phyloP scores from a whole-genome alignment of 2,113 vertebrate species.

The Australoheros scitulus region DNA sequence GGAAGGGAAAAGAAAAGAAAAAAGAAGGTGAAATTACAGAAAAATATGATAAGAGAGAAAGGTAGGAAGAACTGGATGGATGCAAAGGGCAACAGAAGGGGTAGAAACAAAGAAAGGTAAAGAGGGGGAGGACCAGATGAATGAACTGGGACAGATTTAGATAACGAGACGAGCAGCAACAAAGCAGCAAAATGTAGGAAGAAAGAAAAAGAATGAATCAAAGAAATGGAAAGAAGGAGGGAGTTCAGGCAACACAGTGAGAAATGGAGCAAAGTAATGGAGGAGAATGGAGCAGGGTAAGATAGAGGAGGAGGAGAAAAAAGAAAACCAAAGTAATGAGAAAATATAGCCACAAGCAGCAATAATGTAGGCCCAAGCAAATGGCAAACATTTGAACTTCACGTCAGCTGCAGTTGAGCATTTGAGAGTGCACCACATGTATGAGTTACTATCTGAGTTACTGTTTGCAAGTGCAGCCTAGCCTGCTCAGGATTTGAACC shows the following conservation, averaged over 20 bases:
- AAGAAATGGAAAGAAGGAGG: background rate
- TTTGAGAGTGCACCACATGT: background rate
- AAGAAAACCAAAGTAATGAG: background rate
- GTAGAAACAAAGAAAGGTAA: background rate
- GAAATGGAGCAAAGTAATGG: too few species aligned
- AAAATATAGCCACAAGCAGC: background rate
- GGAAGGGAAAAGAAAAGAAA: fast-evolving
- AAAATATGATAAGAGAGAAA: background rate
- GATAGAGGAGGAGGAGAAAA: background rate
- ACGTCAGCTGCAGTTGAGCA: background rate
- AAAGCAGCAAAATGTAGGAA: background rate
- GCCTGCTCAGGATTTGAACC: background rate
- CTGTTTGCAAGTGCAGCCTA: background rate
- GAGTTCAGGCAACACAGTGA: background rate
- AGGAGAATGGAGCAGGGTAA: too few species aligned
- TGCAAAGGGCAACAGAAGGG: background rate
- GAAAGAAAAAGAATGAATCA: background rate
- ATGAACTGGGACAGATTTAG: background rate
- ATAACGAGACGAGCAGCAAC: background rate
- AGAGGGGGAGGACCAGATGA: background rate
- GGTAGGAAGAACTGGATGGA: background rate
- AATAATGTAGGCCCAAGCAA: background rate
- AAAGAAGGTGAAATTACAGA: background rate
- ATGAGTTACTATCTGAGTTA: background rate
- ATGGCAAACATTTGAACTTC: background rate